These are phyloP conservation scores for Pseudomyrmex gracilis DNA, from an alignment of 1,140 invertebrate species.

Conservation along the genomic window DNA sequence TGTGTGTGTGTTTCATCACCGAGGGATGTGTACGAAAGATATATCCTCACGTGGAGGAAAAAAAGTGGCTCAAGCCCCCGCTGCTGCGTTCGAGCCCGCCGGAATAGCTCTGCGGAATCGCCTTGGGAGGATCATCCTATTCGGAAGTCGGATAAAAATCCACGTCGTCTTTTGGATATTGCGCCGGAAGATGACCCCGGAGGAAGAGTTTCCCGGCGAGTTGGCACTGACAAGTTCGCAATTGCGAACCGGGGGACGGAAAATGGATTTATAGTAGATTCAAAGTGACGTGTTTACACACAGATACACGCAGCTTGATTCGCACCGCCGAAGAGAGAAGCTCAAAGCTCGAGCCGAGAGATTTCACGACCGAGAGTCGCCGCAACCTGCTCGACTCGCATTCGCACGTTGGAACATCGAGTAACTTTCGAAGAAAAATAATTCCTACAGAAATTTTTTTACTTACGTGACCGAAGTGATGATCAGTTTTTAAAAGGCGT, in stretches of 20 bases:
- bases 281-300: conserved; percentile 24
- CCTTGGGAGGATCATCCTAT: conserved; percentile 60
- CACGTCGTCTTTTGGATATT: not conserved
- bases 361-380: not conserved
- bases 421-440: too few species aligned
- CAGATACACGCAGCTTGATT: conserved; percentile 13
- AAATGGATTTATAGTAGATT: conserved; percentile 34
- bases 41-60: conserved; percentile 13
- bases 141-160: conserved; percentile 44
- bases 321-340: not conserved
- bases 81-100: conserved; percentile 37
- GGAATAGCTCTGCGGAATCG: conserved; percentile 46
- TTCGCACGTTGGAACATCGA: too few species aligned
- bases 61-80: conserved; percentile 6
- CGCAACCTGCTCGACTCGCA: too few species aligned
- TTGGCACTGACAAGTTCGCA: conserved; percentile 44
- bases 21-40: not conserved
- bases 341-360: not conserved
- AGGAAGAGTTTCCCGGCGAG: not conserved
- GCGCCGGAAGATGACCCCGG: conserved; percentile 19
- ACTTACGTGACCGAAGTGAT: too few species aligned
- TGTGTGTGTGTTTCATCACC: conserved; percentile 5
- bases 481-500: too few species aligned
- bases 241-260: conserved; percentile 6
- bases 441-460: too few species aligned